phyloP scores from a whole-genome alignment of 2,888 invertebrate genomes.

The Thysanoteuthis rhombus region DNA sequence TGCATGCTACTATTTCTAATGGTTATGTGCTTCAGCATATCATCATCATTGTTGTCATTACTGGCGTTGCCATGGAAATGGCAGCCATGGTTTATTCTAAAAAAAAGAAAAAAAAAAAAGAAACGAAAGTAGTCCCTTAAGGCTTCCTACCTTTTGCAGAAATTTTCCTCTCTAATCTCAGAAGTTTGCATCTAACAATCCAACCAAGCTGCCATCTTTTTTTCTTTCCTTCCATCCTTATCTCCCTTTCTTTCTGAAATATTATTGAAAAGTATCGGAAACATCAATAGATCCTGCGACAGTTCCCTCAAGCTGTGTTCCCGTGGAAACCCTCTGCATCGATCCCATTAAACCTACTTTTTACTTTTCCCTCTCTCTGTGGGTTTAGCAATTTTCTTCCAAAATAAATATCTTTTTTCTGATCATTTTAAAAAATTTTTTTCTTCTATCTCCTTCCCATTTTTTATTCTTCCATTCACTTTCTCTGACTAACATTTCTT shows the following conservation, averaged over 20 bases:
- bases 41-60: background rate
- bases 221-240: background rate
- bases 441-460: background rate
- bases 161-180: background rate
- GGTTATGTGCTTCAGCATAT: background rate
- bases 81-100: background rate
- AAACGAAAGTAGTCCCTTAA: background rate
- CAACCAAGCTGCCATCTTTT: background rate
- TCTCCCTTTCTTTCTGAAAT: background rate
- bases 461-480: background rate
- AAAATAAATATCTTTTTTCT: background rate
- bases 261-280: background rate
- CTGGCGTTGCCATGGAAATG: background rate
- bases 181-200: background rate
- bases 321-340: background rate
- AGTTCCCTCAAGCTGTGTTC: background rate
- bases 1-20: background rate
- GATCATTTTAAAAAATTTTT: background rate
- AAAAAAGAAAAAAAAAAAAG: too few relatives aligned
- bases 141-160: background rate
- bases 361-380: background rate
- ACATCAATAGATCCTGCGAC: conserved; percentile 12
- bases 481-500: too few relatives aligned
- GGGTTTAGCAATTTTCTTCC: background rate
- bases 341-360: background rate